These are phyloP conservation scores for Scomber colias DNA, from an alignment of 2,113 vertebrate species.

Conservation along the genomic window DNA sequence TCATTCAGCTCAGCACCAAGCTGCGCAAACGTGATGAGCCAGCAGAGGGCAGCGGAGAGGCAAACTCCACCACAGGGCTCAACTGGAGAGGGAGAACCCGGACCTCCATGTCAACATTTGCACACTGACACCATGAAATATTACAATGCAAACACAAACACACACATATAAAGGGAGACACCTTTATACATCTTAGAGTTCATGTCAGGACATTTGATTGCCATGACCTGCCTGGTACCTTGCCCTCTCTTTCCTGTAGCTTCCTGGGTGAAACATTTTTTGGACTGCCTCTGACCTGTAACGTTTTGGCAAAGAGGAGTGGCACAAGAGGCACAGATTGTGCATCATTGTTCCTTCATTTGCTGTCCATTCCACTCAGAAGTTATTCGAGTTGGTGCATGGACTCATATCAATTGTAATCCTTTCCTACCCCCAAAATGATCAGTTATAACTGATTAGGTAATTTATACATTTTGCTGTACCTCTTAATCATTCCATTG, in stretches of 20 bases:
- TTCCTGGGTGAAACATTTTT: not conserved
- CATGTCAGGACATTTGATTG: constrained; percentile 27
- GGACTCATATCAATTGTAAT: constrained; percentile 46
- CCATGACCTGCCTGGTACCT: constrained; percentile 23
- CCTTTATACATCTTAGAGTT: not conserved
- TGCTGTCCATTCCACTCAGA: constrained; percentile 41
- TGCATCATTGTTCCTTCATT: constrained; percentile 38
- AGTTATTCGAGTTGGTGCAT: constrained; percentile 57
- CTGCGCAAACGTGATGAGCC: constrained; percentile 94
- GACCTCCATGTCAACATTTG: constrained; percentile 91
- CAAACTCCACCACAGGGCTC: constrained; percentile 81
- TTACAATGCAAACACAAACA: constrained; percentile 13
- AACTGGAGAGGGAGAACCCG: constrained; percentile 88
- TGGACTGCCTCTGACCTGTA: constrained; percentile 34
- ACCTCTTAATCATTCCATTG: constrained; percentile 53
- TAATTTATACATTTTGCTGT: constrained; percentile 36
- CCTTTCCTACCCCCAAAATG: constrained; percentile 32
- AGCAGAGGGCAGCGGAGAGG: constrained; percentile 84
- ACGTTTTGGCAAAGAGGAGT: constrained; percentile 7
- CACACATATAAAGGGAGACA: not conserved
- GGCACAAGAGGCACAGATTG: constrained; percentile 34
- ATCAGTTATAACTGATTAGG: constrained; percentile 56
- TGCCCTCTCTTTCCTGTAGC: constrained; percentile 27
- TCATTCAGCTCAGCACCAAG: constrained; percentile 90
- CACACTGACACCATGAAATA: constrained; percentile 84